Conservation (phyloP, 1,140 invertebrate genomes). For the Apis mellifera region DNA sequence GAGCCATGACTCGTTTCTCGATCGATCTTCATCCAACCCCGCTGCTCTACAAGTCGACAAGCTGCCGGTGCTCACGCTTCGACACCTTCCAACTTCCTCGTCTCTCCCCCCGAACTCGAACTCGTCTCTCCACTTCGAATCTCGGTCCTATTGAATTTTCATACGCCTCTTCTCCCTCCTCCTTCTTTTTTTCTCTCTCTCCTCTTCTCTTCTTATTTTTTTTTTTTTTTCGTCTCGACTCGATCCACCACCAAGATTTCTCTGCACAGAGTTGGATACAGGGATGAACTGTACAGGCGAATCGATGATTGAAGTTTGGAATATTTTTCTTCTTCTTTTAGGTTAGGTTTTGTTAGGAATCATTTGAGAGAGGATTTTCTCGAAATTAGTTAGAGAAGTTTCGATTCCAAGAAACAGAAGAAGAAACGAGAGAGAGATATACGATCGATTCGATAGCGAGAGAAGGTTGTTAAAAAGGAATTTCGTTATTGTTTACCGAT, state of each 20-base stretch:
- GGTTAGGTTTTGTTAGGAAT: too few relatives aligned
- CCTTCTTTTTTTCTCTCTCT: background rate
- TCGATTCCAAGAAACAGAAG: too few relatives aligned
- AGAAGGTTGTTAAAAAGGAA: too few relatives aligned
- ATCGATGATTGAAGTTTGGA: background rate
- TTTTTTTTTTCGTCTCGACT: background rate
- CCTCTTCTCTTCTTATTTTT: too few relatives aligned
- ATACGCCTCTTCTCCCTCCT: background rate
- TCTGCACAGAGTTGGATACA: background rate
- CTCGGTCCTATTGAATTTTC: slow-evolving; percentile 56
- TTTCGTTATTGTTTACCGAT: background rate
- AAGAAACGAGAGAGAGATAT: too few relatives aligned
- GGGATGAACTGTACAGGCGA: background rate
- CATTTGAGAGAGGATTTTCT: too few relatives aligned
- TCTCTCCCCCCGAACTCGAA: background rate
- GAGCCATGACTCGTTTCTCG: slow-evolving; percentile 29
- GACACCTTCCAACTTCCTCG: slow-evolving; percentile 52
- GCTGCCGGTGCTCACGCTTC: slow-evolving; percentile 58
- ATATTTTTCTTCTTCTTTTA: background rate
- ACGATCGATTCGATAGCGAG: too few relatives aligned
- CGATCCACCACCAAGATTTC: too few relatives aligned
- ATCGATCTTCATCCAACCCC: slow-evolving; percentile 68
- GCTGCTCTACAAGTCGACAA: slow-evolving; percentile 71
- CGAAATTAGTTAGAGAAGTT: too few relatives aligned
- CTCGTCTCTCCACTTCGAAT: slow-evolving; percentile 40